Conservation (phyloP, 2,888 invertebrate genomes). For the Troglohyphantes excavatus region DNA sequence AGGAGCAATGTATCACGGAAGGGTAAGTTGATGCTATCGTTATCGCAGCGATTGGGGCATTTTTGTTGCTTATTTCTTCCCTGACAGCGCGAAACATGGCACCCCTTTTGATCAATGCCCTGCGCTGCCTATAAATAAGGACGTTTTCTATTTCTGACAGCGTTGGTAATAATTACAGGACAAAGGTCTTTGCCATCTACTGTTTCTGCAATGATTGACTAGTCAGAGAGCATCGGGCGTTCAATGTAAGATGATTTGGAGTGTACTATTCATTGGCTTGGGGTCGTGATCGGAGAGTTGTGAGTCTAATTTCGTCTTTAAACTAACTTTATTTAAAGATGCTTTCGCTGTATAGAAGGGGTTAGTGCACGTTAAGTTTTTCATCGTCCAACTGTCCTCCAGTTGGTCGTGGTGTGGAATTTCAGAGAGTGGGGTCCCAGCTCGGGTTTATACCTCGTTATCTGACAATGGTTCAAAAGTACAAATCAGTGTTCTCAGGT, state of each 20-base stretch:
- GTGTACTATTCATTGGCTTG: not conserved
- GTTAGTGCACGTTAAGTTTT: no score
- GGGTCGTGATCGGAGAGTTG: no score
- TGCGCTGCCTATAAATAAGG: slow-evolving; percentile 31
- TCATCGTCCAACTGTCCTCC: no score
- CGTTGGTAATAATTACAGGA: slow-evolving; percentile 39
- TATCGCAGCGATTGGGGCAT: not conserved
- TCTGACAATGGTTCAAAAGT: no score
- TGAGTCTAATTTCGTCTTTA: no score
- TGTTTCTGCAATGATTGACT: slow-evolving; percentile 34
- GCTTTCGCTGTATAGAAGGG: no score
- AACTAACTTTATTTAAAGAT: no score
- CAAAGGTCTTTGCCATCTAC: not conserved
- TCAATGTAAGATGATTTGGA: not conserved
- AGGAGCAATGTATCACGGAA: not conserved
- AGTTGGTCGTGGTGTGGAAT: no score
- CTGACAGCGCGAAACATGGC: slow-evolving; percentile 11
- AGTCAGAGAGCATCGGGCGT: not conserved
- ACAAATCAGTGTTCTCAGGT: no score
- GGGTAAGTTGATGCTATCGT: slow-evolving; percentile 29
- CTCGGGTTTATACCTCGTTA: no score
- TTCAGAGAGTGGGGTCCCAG: no score
- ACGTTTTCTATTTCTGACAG: slow-evolving; percentile 54
- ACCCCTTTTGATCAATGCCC: slow-evolving; percentile 40
- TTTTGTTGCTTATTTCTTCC: not conserved